These are phyloP conservation scores for Apteryx mantelli DNA, from an alignment of 2,113 vertebrate species.

Conservation along the genomic window DNA sequence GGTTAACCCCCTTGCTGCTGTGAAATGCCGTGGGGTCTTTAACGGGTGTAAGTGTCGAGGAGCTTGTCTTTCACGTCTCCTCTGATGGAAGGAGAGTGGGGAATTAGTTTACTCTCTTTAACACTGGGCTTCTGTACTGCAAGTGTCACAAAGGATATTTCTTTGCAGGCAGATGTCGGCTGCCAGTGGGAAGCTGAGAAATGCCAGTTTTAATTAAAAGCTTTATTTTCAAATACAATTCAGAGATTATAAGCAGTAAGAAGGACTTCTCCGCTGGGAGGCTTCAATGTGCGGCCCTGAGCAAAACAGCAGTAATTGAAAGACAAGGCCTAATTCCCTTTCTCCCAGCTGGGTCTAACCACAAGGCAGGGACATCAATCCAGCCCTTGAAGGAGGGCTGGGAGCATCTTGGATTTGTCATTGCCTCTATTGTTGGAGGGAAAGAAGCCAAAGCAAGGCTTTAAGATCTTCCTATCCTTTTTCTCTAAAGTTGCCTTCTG, in stretches of 20 bases:
- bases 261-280: constrained; percentile 63
- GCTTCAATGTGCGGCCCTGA: constrained; percentile 51
- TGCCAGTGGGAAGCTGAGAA: constrained; percentile 72
- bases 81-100: constrained; percentile 1
- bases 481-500: background rate
- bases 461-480: constrained; percentile 4
- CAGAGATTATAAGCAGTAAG: constrained; percentile 47
- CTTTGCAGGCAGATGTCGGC: constrained; percentile 61
- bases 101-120: constrained; percentile 34
- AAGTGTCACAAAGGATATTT: constrained; percentile 44
- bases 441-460: constrained; percentile 24
- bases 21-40: background rate
- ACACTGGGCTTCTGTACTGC: background rate
- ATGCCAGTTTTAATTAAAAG: constrained; percentile 73
- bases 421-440: constrained; percentile 9
- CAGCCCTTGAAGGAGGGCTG: constrained; percentile 60
- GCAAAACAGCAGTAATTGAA: constrained; percentile 71
- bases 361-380: constrained; percentile 63
- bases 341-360: constrained; percentile 61
- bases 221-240: constrained; percentile 71
- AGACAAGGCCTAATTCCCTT: constrained; percentile 68
- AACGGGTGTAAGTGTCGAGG: background rate
- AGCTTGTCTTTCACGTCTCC: constrained; percentile 5
- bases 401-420: constrained; percentile 12
- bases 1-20: constrained; percentile 25